Base-by-base conservation (phyloP, 2,797 vertebrate species). In the Falco novaeseelandiae region DNA sequence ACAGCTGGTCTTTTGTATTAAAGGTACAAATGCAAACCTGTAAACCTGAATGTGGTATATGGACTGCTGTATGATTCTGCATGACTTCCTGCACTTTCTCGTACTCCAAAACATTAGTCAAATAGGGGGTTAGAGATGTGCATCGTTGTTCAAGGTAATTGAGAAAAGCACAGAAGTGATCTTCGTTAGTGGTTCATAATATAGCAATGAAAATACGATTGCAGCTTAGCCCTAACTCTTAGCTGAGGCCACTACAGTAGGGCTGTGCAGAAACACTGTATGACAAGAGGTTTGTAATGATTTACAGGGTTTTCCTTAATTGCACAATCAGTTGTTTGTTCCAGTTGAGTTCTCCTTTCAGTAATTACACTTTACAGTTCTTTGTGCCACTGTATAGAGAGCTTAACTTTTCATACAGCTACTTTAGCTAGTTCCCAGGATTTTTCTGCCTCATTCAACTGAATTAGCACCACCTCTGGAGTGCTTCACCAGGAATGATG, bases 261-360 rank as follows among this genome's bases (percentile, higher is more conserved):
- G 63, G 70, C 83, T 90, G 69, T 44, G 74, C 32, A 86, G 92
- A 96, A 94, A 89, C 55, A 17, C 66, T 90, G 30, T 59, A 93
- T 82, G 96, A 95, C 83, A 95, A 94, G 91, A 74, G 36, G 49
- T 86, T 93, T 92, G 78, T 91, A 94, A 93, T 95, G 95, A 96
- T 95, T 95, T 96, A 95, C 83, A 81, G 95, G 62, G 80, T 62
- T 92, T 90, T 74, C 51, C 84, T 93, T 97, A 97, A 96, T 96
- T 96, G 95, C 92, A 94, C 92, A 79, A 79, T 96, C 74, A 80
- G 78, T 92, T 96, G 87, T 96, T 96, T 97, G 91, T 95, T 96
- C 92, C 96, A 95, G 83, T 66, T 97, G 96, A 97, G 57, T 84
- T 91, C n/a, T 65, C 61, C 54, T 94, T 95, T 63, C 79, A 87